A percentile compares a stretch with the other conserved stretches of the same genome.
Conservation (phyloP, 2,888 invertebrate species). For the Protodeltote pygarga region DNA sequence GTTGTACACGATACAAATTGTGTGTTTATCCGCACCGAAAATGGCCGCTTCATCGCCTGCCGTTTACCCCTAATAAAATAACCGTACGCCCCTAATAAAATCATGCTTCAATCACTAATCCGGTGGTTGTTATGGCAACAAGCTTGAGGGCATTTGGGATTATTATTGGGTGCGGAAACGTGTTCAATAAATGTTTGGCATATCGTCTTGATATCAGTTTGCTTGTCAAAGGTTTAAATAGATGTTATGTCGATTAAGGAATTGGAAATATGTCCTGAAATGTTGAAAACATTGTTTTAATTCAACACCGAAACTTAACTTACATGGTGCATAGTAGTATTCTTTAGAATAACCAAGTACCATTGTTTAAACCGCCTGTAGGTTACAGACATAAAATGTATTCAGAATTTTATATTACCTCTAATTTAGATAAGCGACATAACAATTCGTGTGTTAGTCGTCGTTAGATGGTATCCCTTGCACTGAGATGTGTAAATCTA, state of each 20-base stretch:
- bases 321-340: too few relatives aligned
- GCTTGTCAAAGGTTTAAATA: too few relatives aligned
- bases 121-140: slow-evolving; percentile 29
- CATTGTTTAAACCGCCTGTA: too few relatives aligned
- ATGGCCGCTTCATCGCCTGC: slow-evolving; percentile 12
- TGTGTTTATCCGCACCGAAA: slow-evolving; percentile 9
- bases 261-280: too few relatives aligned
- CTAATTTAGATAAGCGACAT: not conserved
- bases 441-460: too few relatives aligned
- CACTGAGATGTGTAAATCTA: too few relatives aligned
- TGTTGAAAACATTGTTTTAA: too few relatives aligned
- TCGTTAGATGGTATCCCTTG: too few relatives aligned
- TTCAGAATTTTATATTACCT: not conserved
- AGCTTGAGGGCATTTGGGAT: slow-evolving; percentile 13
- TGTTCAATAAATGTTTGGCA: not conserved
- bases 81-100: slow-evolving; percentile 21
- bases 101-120: slow-evolving; percentile 39
- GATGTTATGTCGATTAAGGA: too few relatives aligned
- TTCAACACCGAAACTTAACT: too few relatives aligned
- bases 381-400: not conserved
- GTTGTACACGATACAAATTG: slow-evolving; percentile 11
- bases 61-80: slow-evolving; percentile 26
- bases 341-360: too few relatives aligned
- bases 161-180: not conserved
- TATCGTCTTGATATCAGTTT: too few relatives aligned